Percentiles rank a stretch among this genome's conserved stretches.
These are phyloP conservation scores for Dasypolia templi DNA, from an alignment of 2,888 invertebrate species.

Conservation along the genomic window DNA sequence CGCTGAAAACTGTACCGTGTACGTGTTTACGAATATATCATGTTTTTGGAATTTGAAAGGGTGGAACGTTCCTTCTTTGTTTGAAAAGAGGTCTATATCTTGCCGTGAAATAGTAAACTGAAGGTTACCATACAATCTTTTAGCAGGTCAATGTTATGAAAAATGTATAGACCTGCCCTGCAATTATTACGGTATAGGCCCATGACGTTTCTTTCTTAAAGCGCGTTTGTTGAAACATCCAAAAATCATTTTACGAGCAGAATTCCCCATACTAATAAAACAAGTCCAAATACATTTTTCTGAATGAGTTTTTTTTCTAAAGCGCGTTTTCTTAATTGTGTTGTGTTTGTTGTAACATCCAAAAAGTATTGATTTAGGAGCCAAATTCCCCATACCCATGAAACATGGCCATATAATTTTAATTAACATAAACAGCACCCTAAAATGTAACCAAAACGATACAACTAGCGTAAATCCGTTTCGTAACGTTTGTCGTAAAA, in stretches of 20 bases:
- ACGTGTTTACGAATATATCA: slow-evolving; percentile 51
- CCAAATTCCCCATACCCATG: slow-evolving; percentile 3
- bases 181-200: no score
- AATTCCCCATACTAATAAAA: no score
- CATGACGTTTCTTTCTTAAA: no score
- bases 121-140: background rate
- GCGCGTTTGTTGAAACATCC: no score
- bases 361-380: background rate
- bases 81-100: background rate
- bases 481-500: slow-evolving; percentile 69
- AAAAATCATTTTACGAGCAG: no score
- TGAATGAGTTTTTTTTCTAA: background rate
- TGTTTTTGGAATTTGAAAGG: slow-evolving; percentile 35
- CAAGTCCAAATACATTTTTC: background rate
- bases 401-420: slow-evolving; percentile 50
- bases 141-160: no score
- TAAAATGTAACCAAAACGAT: slow-evolving; percentile 52
- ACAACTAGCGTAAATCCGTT: slow-evolving; percentile 66
- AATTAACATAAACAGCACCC: slow-evolving; percentile 54
- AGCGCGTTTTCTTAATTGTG: no score
- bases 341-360: no score
- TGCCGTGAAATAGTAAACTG: background rate
- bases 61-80: background rate
- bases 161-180: no score
- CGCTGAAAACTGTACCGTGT: slow-evolving; percentile 61